Evolutionary conservation across 2,797 vertebrate species (phyloP).

Genomic region (Fistularia tabacaria): DNA sequence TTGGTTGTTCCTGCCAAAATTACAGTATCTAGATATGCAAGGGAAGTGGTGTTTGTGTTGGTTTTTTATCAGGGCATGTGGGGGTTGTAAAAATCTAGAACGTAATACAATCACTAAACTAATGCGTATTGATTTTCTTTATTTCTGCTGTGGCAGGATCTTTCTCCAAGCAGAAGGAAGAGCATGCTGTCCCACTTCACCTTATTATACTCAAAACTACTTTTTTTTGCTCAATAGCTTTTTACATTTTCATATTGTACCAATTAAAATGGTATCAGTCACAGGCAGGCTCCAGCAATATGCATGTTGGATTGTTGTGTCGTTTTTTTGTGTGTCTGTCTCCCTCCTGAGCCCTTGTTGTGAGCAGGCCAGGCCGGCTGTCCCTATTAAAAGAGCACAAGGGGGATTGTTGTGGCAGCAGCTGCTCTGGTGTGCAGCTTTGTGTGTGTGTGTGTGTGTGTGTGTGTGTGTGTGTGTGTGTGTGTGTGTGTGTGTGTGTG

Average conservation of each 20-base stretch:
- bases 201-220: neutral
- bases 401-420: conserved; percentile 74
- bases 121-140: conserved; percentile 64
- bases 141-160: conserved; percentile 23
- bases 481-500: conserved; percentile 18
- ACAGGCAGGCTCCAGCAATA: conserved; percentile 52
- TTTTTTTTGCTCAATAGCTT: conserved; percentile 4
- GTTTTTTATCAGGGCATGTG: conserved; percentile 17
- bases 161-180: conserved; percentile 16
- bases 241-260: conserved; percentile 30
- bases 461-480: conserved; percentile 23
- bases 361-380: conserved; percentile 45
- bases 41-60: conserved; percentile 15
- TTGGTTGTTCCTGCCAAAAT: neutral
- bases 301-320: conserved; percentile 48
- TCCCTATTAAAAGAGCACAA: conserved; percentile 70
- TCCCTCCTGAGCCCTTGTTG: conserved; percentile 49
- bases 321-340: conserved; percentile 42
- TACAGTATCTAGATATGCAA: conserved; percentile 11
- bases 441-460: conserved; percentile 30
- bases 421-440: conserved; percentile 59
- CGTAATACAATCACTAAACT: conserved; percentile 47
- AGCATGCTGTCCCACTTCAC: neutral
- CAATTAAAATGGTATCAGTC: conserved; percentile 57
- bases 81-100: conserved; percentile 24